Percentiles rank a stretch among this genome's conserved stretches.
phyloP scores from a whole-genome alignment of 2,888 invertebrate species.

The Latrodectus hesperus region DNA sequence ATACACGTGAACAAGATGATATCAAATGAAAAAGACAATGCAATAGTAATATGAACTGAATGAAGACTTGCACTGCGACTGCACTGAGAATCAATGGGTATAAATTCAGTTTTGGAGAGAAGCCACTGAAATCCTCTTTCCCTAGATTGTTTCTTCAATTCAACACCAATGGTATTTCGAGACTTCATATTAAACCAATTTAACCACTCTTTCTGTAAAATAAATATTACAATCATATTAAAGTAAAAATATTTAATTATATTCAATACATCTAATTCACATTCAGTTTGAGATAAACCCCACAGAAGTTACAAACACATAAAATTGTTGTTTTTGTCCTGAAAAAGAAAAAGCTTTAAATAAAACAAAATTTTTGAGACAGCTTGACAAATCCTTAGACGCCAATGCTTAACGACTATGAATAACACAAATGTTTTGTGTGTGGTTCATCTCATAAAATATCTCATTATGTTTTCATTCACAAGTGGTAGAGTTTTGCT shows the following conservation, averaged over 20 bases:
- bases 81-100: slow-evolving; percentile 73
- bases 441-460: not conserved
- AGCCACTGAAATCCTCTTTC: slow-evolving; percentile 87
- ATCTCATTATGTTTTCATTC: not conserved
- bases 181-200: slow-evolving; percentile 86
- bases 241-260: no score
- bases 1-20: no score
- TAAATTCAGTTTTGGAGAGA: slow-evolving; percentile 85
- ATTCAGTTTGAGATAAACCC: not conserved
- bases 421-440: no score
- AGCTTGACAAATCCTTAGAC: no score
- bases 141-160: slow-evolving; percentile 82
- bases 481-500: no score
- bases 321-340: not conserved
- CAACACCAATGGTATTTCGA: slow-evolving; percentile 83
- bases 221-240: not conserved
- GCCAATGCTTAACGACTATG: no score
- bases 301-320: not conserved
- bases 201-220: slow-evolving; percentile 83
- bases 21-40: no score
- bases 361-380: no score
- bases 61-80: not conserved
- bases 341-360: no score
- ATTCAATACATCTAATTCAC: no score
- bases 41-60: no score